These are phyloP conservation scores for Ochropleura plecta DNA, from an alignment of 2,888 invertebrate species.

Conservation along the genomic window DNA sequence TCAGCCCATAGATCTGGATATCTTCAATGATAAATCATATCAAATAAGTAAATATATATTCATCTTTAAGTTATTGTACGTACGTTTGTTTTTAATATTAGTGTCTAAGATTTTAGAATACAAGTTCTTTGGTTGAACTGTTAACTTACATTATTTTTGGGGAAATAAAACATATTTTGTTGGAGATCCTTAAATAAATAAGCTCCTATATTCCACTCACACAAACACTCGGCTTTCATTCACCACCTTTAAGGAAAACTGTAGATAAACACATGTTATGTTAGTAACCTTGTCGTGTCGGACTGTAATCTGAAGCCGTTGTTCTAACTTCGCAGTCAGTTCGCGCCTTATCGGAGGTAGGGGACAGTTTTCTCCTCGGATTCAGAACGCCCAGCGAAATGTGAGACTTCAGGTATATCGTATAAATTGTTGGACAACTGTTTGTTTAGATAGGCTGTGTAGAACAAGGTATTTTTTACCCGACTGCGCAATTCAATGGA, in stretches of 20 bases:
- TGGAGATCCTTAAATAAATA: too few species aligned
- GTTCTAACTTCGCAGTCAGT: constrained; percentile 47
- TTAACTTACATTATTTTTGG: too few species aligned
- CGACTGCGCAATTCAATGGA: too few species aligned
- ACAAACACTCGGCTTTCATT: background rate
- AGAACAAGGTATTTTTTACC: background rate
- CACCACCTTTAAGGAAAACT: background rate
- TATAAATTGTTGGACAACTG: background rate
- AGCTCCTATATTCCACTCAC: too few species aligned
- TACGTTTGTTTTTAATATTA: too few species aligned
- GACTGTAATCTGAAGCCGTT: constrained; percentile 47
- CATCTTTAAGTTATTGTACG: too few species aligned
- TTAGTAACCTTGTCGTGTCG: constrained; percentile 14
- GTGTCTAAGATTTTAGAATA: too few species aligned
- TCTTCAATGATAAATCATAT: too few species aligned
- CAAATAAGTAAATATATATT: too few species aligned
- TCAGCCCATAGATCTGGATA: too few species aligned
- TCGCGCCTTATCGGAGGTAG: constrained; percentile 48
- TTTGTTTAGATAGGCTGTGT: constrained; percentile 18
- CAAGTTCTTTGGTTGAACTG: too few species aligned
- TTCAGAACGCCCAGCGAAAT: constrained; percentile 58
- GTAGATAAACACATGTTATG: constrained; percentile 24
- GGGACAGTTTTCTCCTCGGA: constrained; percentile 57
- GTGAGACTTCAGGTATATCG: constrained; percentile 40
- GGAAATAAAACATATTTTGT: too few species aligned